Percentiles rank a stretch among this genome's conserved stretches.
phyloP scores from a whole-genome alignment of 2,888 invertebrate species.

The Andrena praecox region DNA sequence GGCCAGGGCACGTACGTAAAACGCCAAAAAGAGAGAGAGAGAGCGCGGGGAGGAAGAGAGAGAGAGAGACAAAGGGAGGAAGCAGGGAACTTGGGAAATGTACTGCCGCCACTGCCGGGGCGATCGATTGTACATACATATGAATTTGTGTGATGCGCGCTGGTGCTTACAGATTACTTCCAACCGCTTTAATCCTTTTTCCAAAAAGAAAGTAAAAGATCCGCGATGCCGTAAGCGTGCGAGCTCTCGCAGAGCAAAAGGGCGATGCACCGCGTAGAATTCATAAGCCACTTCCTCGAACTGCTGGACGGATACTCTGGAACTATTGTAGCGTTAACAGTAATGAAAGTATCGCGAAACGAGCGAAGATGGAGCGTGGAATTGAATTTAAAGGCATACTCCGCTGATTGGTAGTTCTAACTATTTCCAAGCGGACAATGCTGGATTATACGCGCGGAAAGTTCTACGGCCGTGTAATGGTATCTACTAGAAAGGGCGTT shows the following conservation, averaged over 20 bases:
- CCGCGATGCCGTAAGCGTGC: background rate
- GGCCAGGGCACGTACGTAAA: slow-evolving; percentile 43
- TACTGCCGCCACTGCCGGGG: slow-evolving; percentile 4
- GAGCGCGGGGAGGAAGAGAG: slow-evolving; percentile 25
- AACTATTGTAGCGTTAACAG: slow-evolving; percentile 1
- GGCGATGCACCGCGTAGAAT: background rate
- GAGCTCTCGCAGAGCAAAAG: background rate
- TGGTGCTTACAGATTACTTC: background rate
- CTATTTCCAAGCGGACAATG: slow-evolving; percentile 31
- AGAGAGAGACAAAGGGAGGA: slow-evolving; percentile 27
- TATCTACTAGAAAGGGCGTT: slow-evolving; percentile 10
- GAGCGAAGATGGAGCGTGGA: slow-evolving; percentile 5
- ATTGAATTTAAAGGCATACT: background rate
- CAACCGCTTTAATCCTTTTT: background rate
- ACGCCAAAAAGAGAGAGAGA: slow-evolving; percentile 28
- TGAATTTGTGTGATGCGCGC: background rate
- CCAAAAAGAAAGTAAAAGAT: background rate
- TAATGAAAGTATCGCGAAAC: slow-evolving; percentile 18
- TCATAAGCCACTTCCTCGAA: slow-evolving; percentile 19
- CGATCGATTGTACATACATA: slow-evolving; percentile 6
- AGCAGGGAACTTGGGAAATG: slow-evolving; percentile 24
- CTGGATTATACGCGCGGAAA: slow-evolving; percentile 25
- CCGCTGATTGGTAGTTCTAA: slow-evolving; percentile 29
- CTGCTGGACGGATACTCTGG: background rate
- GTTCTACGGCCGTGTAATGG: slow-evolving; percentile 16